Conservation (phyloP, 1,140 invertebrate species). For the Drosophila dunni region DNA sequence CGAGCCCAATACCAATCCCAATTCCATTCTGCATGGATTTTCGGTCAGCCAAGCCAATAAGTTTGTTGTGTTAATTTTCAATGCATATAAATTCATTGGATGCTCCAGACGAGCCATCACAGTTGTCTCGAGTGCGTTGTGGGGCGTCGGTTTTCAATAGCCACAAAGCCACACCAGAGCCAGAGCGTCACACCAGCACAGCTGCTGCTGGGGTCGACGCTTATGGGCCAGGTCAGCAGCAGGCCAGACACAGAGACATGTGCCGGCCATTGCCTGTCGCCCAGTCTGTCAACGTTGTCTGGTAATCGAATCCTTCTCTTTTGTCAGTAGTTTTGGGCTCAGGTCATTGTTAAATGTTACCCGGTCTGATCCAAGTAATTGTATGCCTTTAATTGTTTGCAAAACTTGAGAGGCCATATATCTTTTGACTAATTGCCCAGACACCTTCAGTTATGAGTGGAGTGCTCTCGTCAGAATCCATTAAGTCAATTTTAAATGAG, state of each 20-base stretch:
- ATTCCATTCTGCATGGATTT: constrained; percentile 19
- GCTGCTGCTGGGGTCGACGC: constrained; percentile 2
- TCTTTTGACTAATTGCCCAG: constrained; percentile 40
- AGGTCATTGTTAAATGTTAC: constrained; percentile 35
- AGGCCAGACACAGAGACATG: constrained; percentile 11
- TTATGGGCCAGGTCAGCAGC: not conserved
- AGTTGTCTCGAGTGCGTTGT: constrained; percentile 39
- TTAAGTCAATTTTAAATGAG: not conserved
- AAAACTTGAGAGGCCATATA: constrained; percentile 51
- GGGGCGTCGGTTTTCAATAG: constrained; percentile 44
- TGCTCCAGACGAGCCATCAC: constrained; percentile 35
- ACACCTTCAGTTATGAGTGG: not conserved
- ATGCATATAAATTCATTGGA: constrained; percentile 73
- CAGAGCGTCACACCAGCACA: constrained; percentile 1
- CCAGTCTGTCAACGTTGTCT: constrained; percentile 34
- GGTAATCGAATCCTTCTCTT: constrained; percentile 56
- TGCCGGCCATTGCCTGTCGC: constrained; percentile 22
- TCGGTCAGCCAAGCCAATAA: constrained; percentile 72
- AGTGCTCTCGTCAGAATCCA: not conserved
- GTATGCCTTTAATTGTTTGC: constrained; percentile 59
- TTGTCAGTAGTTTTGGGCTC: constrained; percentile 22
- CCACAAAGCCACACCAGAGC: constrained; percentile 33
- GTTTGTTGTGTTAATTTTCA: constrained; percentile 80
- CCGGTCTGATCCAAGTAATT: constrained; percentile 31
- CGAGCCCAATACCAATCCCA: not conserved